A percentile compares a stretch with the other conserved stretches of the same genome.
Conservation (phyloP, 1,140 invertebrate species). For the Pogonomyrmex californicus region DNA sequence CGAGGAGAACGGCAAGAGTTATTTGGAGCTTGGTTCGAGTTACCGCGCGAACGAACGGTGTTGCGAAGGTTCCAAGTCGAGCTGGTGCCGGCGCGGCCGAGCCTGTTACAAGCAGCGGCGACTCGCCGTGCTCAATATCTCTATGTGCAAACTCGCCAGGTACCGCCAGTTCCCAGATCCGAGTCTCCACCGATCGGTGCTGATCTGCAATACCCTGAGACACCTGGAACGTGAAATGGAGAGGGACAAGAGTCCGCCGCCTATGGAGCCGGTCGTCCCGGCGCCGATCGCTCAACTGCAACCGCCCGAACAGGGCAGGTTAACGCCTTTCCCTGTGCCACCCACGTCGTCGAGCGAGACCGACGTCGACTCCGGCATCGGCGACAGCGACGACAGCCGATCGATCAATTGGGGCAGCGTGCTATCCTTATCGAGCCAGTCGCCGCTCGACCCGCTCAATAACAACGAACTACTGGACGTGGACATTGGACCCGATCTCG, state of each 20-base stretch:
- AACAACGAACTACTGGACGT: slow-evolving; percentile 91
- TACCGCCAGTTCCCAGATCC: slow-evolving; percentile 96
- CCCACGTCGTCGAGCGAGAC: slow-evolving; percentile 87
- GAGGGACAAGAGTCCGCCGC: slow-evolving; percentile 88
- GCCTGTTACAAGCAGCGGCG: slow-evolving; percentile 94
- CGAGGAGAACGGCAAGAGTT: slow-evolving; percentile 96
- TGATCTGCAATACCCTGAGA: slow-evolving; percentile 97
- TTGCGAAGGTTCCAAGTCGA: slow-evolving; percentile 91
- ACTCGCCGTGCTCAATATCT: slow-evolving; percentile 96
- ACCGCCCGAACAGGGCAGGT: slow-evolving; percentile 87
- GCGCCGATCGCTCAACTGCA: slow-evolving; percentile 85
- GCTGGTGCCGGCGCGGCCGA: slow-evolving; percentile 91
- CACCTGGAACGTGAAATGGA: slow-evolving; percentile 97
- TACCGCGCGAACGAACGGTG: slow-evolving; percentile 89
- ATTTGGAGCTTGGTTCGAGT: slow-evolving; percentile 93
- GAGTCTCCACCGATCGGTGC: slow-evolving; percentile 95
- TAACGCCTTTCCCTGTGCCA: slow-evolving; percentile 89
- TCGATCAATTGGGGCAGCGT: slow-evolving; percentile 97
- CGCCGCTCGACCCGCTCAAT: slow-evolving; percentile 93
- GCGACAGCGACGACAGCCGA: slow-evolving; percentile 91
- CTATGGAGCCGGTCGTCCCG: slow-evolving; percentile 82
- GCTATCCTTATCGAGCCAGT: slow-evolving; percentile 94
- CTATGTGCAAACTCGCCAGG: slow-evolving; percentile 96
- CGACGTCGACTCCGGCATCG: slow-evolving; percentile 92
- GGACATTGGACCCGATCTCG: slow-evolving; percentile 87